Conservation (phyloP, 2,888 invertebrate species). For the Cheilosia soror region DNA sequence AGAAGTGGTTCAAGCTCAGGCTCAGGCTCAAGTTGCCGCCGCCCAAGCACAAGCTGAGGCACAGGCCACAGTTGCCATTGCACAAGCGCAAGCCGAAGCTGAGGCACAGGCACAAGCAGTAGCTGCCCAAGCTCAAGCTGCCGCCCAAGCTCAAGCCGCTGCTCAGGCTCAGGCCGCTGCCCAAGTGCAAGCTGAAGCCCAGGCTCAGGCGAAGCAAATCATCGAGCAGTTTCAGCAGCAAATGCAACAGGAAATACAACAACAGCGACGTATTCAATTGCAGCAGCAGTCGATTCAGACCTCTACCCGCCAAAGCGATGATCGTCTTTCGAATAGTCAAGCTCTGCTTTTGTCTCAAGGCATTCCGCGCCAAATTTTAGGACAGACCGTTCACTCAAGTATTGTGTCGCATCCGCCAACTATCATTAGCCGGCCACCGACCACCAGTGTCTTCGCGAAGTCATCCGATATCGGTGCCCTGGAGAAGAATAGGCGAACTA, state of each 20-base stretch:
- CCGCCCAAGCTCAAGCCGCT: slow-evolving; percentile 79
- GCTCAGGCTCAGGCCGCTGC: slow-evolving; percentile 85
- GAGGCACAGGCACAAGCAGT: slow-evolving; percentile 77
- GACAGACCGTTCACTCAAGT: slow-evolving; percentile 81
- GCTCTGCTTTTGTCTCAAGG: slow-evolving; percentile 79
- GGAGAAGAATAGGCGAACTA: slow-evolving; percentile 77
- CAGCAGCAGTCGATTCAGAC: slow-evolving; percentile 80
- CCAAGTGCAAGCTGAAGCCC: slow-evolving; percentile 84
- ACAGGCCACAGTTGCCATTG: slow-evolving; percentile 66
- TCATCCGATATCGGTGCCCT: slow-evolving; percentile 64
- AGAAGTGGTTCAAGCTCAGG: slow-evolving; percentile 59
- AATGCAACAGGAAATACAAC: slow-evolving; percentile 79
- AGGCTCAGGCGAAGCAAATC: slow-evolving; percentile 81
- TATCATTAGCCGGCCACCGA: slow-evolving; percentile 78
- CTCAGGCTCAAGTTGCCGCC: slow-evolving; percentile 55
- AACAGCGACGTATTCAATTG: slow-evolving; percentile 79
- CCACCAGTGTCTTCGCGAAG: slow-evolving; percentile 69
- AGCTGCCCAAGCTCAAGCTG: slow-evolving; percentile 78
- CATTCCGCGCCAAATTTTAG: slow-evolving; percentile 79
- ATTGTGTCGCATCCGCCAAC: slow-evolving; percentile 82
- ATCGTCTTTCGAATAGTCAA: slow-evolving; percentile 79
- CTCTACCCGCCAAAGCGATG: slow-evolving; percentile 80
- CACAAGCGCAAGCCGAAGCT: slow-evolving; percentile 77
- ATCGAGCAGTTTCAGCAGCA: slow-evolving; percentile 82
- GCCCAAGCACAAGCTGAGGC: slow-evolving; percentile 82